Evolutionary conservation across 2,113 vertebrate species (phyloP).

Genomic region (Diadophis punctatus): DNA sequence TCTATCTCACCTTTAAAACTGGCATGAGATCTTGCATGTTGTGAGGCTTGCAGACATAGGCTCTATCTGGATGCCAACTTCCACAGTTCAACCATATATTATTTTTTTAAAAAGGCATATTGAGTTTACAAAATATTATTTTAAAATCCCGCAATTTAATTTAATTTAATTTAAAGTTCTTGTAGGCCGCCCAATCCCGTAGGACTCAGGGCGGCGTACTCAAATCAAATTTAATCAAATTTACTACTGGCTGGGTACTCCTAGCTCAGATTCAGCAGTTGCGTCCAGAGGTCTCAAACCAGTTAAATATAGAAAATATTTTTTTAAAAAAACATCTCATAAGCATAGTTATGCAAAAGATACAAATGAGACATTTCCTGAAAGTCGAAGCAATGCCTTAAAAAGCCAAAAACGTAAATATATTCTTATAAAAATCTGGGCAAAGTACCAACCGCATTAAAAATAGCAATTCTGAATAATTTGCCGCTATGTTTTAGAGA

Average conservation of each 20-base stretch:
- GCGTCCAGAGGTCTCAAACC: background rate
- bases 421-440: background rate
- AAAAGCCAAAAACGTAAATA: background rate
- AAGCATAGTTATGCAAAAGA: background rate
- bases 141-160: background rate
- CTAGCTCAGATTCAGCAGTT: background rate
- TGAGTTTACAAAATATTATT: background rate
- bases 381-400: background rate
- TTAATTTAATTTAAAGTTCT: no score
- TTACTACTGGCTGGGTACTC: background rate
- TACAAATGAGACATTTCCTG: background rate
- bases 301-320: background rate
- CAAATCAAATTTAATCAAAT: background rate
- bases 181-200: no score
- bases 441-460: background rate
- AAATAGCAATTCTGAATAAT: background rate
- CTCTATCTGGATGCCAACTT: background rate
- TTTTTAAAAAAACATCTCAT: background rate
- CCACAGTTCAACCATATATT: background rate
- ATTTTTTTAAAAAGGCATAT: background rate
- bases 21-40: background rate
- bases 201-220: no score
- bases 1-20: background rate
- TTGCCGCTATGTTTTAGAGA: background rate
- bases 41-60: background rate